Evolutionary conservation across 2,888 invertebrate genomes (phyloP), one percentile per base, ranked within the genome.

Genomic region (Acronicta leporina): DNA sequence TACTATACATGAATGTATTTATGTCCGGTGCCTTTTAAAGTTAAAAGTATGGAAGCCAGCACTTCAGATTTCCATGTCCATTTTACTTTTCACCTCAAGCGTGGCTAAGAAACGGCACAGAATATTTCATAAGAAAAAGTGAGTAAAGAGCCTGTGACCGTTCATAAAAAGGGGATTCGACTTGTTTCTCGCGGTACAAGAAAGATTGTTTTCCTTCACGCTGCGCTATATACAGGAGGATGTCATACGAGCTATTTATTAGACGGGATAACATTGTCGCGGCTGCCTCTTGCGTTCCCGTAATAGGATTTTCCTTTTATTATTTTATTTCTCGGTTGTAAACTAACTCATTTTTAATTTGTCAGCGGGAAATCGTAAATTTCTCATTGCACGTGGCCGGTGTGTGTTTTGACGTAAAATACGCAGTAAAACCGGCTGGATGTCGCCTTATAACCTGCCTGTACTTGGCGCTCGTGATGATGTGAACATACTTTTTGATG

Each of bases 261-360:
- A 92, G 87, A 88, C 82, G 85, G 88, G 90, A 90, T 91, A 92
- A 92, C 92, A 91, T 89, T 92, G 92, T 92, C 89, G 85, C 85
- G 75, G 77, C 63, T 63, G 64, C 78, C 77, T 80, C 77, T 83
- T 81, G 85, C 86, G 82, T 84, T 81, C 82, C 65, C 83, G 87
- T 91, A 91, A 91, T 92, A 88, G 88, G 87, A 89, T 91, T 91
- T 82, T 88, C 83, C 83, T 89, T 89, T 89, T 89, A 87, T 91
- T 86, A 90, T 90, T 90, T 91, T 88, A 89, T 89, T 88, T 88
- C 88, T 81, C 76, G 86, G 89, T 82, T 89, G 90, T 91, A 90
- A 92, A 91, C 90, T 89, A 89, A 89, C 91, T 90, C 88, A 91
- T 92, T 92, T 92, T 93, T 92, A 92, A 94, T 93, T 93, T 93